A percentile compares a stretch with the other conserved stretches of the same genome.
phyloP scores from a whole-genome alignment of 2,888 invertebrate genomes.

The Chrysopilus asiliformis region DNA sequence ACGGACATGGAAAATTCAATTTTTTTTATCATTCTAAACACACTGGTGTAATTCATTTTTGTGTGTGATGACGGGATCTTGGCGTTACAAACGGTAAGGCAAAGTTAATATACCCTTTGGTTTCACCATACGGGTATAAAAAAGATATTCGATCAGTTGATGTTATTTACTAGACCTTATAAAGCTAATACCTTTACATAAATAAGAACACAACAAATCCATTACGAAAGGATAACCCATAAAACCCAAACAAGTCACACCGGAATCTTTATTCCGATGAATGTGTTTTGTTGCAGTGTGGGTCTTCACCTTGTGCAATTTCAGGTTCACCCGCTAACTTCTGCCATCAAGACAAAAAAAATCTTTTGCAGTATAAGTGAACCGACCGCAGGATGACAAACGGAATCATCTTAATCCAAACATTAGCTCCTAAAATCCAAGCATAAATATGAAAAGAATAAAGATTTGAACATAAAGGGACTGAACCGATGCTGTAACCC shows the following conservation, averaged over 20 bases:
- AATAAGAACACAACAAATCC: conserved; percentile 15
- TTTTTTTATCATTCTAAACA: too few species aligned
- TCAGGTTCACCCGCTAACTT: too few species aligned
- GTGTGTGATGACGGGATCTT: too few species aligned
- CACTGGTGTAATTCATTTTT: too few species aligned
- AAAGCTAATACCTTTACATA: conserved; percentile 11
- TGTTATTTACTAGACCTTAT: conserved; percentile 7
- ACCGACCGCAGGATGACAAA: neutral
- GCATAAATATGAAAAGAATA: conserved; percentile 11
- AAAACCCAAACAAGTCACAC: conserved; percentile 6
- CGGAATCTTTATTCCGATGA: too few species aligned
- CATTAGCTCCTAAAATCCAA: conserved; percentile 12
- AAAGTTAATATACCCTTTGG: too few species aligned
- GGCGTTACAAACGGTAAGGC: too few species aligned
- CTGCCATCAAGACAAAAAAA: neutral
- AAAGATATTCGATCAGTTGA: conserved; percentile 8
- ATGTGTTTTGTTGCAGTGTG: too few species aligned
- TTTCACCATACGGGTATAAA: too few species aligned
- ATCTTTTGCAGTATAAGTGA: neutral
- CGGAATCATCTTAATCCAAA: conserved; percentile 11
- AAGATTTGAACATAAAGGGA: conserved; percentile 10
- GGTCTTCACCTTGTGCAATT: too few species aligned
- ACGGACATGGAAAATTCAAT: too few species aligned
- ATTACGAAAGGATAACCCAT: conserved; percentile 12
- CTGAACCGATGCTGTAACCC: too few species aligned